phyloP scores from a whole-genome alignment of 2,888 invertebrate species.

The Diaprepes abbreviatus region DNA sequence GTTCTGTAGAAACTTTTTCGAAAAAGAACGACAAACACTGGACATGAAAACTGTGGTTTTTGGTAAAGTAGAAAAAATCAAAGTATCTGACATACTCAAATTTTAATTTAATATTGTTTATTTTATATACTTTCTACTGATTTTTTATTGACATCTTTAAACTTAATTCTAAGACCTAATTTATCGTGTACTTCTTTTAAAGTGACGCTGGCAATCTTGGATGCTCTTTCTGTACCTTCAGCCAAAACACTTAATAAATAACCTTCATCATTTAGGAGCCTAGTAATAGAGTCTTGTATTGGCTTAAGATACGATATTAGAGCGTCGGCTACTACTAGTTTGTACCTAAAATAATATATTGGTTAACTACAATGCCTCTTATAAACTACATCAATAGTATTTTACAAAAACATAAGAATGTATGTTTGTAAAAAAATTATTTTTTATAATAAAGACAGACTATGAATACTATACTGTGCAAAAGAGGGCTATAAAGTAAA shows the following conservation, averaged over 20 bases:
- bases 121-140: constrained; percentile 12
- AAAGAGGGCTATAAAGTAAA: too few species aligned
- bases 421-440: too few species aligned
- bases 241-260: constrained; percentile 74
- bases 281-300: constrained; percentile 74
- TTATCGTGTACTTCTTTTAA: constrained; percentile 72
- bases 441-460: too few species aligned
- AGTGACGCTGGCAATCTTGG: constrained; percentile 70
- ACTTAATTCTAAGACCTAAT: constrained; percentile 66
- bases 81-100: neutral
- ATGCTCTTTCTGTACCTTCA: constrained; percentile 72
- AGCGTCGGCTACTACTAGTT: constrained; percentile 79
- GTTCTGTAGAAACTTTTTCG: too few species aligned
- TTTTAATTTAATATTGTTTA: neutral
- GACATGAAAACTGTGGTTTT: too few species aligned
- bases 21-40: too few species aligned
- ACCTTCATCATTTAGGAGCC: constrained; percentile 73
- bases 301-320: constrained; percentile 79
- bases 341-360: constrained; percentile 71
- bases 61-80: too few species aligned
- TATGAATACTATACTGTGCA: too few species aligned
- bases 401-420: too few species aligned
- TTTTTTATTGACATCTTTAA: constrained; percentile 1
- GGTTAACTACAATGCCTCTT: neutral
- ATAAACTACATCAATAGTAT: too few species aligned